A percentile compares a stretch with the other conserved stretches of the same genome.
Evolutionary conservation across 1,140 invertebrate genomes (phyloP).

Genomic region (Psix sp.): DNA sequence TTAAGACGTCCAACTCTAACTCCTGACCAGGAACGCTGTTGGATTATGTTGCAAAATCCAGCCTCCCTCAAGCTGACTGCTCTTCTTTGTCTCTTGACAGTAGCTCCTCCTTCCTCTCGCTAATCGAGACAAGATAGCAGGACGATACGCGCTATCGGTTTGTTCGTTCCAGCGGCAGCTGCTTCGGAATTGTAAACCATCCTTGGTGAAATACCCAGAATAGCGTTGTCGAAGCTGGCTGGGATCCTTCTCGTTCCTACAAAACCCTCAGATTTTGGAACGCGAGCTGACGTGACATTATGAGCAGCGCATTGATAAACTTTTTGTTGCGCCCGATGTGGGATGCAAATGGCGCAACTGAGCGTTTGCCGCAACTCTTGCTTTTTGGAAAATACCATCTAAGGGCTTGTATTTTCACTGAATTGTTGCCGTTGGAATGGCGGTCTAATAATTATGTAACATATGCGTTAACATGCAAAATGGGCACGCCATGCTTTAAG

Average conservation of each 20-base stretch:
- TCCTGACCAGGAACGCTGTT: slow-evolving; percentile 31
- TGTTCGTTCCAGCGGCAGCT: slow-evolving; percentile 42
- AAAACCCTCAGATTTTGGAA: slow-evolving; percentile 47
- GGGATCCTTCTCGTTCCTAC: slow-evolving; percentile 28
- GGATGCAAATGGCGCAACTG: slow-evolving; percentile 21
- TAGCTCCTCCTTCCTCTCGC: slow-evolving; percentile 9
- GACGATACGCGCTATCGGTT: slow-evolving; percentile 50
- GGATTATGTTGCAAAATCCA: slow-evolving; percentile 47
- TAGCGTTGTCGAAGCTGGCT: slow-evolving; percentile 33
- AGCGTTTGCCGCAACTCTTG: neutral
- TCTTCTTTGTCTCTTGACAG: slow-evolving; percentile 23
- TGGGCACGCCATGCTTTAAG: neutral
- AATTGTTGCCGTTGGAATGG: slow-evolving; percentile 2
- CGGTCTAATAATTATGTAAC: slow-evolving; percentile 5
- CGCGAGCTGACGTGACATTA: slow-evolving; percentile 40
- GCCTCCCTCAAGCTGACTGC: neutral
- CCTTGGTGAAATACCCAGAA: slow-evolving; percentile 30
- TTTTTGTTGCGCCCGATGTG: slow-evolving; percentile 34
- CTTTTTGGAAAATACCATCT: slow-evolving; percentile 11
- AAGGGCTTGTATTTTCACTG: neutral
- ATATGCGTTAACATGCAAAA: slow-evolving; percentile 1
- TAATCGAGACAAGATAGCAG: slow-evolving; percentile 53
- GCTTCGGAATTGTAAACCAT: slow-evolving; percentile 50
- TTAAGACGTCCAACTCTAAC: slow-evolving; percentile 43
- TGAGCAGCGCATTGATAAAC: slow-evolving; percentile 34